Percentiles rank a stretch among this genome's conserved stretches.
Conservation (phyloP, 2,888 invertebrate genomes). For the Germaria angustata region DNA sequence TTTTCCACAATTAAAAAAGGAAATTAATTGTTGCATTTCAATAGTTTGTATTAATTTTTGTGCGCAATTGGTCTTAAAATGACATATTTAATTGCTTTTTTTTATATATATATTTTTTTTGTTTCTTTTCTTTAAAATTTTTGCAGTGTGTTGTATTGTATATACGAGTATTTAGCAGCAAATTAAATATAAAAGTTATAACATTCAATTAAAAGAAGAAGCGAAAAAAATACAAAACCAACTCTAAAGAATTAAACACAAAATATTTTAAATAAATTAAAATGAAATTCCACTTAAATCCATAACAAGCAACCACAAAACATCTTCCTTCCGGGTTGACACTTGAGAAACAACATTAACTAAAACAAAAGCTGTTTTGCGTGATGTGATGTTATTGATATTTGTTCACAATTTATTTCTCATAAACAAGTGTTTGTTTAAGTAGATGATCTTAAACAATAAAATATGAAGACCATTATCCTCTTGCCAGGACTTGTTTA, state of each 20-base stretch:
- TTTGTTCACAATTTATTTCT: neutral
- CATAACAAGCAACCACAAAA: neutral
- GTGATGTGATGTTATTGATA: slow-evolving; percentile 7
- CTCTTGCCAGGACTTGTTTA: neutral
- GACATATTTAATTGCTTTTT: neutral
- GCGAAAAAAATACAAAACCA: neutral
- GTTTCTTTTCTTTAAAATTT: neutral
- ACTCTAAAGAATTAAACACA: neutral
- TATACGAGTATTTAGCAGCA: neutral
- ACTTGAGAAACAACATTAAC: neutral
- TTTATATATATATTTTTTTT: neutral
- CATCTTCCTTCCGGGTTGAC: neutral
- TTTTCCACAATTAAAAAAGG: neutral
- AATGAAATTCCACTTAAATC: slow-evolving; percentile 4
- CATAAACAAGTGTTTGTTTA: slow-evolving; percentile 18
- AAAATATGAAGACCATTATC: slow-evolving; percentile 8
- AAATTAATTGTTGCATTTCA: too few relatives aligned
- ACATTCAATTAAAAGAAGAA: neutral
- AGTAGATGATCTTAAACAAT: neutral
- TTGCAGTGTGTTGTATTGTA: neutral
- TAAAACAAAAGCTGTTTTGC: neutral
- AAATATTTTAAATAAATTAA: neutral
- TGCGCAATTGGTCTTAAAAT: neutral
- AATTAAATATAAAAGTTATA: neutral
- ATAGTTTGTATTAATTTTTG: neutral